A percentile compares a stretch with the other conserved stretches of the same genome.
phyloP scores from a whole-genome alignment of 2,113 vertebrate species.

The Rana temporaria region DNA sequence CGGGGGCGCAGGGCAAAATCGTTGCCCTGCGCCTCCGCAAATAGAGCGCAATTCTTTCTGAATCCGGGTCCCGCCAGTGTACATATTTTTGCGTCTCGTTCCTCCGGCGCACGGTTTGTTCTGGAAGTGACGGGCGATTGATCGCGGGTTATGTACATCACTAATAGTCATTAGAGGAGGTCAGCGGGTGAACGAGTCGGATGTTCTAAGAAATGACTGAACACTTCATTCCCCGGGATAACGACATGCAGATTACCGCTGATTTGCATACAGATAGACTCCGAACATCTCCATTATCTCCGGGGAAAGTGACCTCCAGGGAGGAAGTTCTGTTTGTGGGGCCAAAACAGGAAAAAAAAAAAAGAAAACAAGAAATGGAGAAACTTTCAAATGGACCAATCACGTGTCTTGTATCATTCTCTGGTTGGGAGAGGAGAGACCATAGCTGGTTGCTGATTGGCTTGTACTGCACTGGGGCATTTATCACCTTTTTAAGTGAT shows the following conservation, averaged over 20 bases:
- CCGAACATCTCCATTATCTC: background rate
- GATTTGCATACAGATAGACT: conserved; percentile 31
- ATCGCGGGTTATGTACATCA: background rate
- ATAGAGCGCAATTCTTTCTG: too few relatives aligned
- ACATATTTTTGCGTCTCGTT: background rate
- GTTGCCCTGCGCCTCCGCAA: too few relatives aligned
- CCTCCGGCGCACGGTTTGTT: background rate
- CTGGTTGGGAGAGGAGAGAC: too few relatives aligned
- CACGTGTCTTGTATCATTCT: too few relatives aligned
- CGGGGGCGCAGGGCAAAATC: too few relatives aligned
- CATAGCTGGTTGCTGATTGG: too few relatives aligned
- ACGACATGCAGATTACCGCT: conserved; percentile 24
- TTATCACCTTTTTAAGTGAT: too few relatives aligned
- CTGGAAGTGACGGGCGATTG: background rate
- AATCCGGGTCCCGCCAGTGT: too few relatives aligned
- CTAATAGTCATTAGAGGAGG: conserved; percentile 20
- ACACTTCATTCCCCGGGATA: conserved; percentile 28
- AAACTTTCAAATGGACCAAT: too few relatives aligned
- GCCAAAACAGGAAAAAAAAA: too few relatives aligned
- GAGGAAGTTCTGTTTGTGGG: background rate
- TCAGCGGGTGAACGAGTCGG: conserved; percentile 4
- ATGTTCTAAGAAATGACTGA: conserved; percentile 5
- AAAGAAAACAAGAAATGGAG: too few relatives aligned
- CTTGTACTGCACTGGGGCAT: too few relatives aligned
- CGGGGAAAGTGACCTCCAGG: conserved; percentile 7